Percentiles rank a stretch among this genome's conserved stretches.
These are phyloP conservation scores for Carcina quercana DNA, from an alignment of 2,888 invertebrate species.

Conservation along the genomic window DNA sequence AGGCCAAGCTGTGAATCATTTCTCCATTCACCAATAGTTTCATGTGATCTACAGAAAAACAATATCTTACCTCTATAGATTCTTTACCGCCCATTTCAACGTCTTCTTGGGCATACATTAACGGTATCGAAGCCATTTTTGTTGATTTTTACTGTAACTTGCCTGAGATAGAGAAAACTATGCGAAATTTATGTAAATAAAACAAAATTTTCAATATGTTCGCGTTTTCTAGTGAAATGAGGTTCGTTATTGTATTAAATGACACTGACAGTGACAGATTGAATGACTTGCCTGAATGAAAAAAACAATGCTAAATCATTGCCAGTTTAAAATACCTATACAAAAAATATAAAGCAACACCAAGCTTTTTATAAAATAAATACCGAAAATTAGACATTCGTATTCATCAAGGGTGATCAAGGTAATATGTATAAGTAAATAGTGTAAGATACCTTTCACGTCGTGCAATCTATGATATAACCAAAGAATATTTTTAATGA, in stretches of 20 bases:
- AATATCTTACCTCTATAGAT: constrained; percentile 50
- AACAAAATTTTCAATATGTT: constrained; percentile 1
- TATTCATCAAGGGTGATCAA: no score
- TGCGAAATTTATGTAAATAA: not conserved
- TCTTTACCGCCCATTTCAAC: constrained; percentile 80
- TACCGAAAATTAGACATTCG: no score
- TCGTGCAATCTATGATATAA: no score
- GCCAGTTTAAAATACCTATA: no score
- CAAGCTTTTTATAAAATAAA: no score
- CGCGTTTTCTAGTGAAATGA: constrained; percentile 2
- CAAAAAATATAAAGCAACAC: no score
- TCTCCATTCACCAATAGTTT: constrained; percentile 9
- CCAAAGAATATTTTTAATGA: no score
- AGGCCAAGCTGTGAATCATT: constrained; percentile 12
- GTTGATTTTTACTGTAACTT: constrained; percentile 7
- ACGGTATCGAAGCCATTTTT: constrained; percentile 69
- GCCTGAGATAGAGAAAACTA: no score
- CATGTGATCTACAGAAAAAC: constrained; percentile 3
- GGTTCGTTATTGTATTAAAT: not conserved
- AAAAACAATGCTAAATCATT: no score
- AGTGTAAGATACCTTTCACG: no score
- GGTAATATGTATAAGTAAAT: no score
- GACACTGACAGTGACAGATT: not conserved
- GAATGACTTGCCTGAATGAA: not conserved
- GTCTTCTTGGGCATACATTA: constrained; percentile 78